A percentile compares a stretch with the other conserved stretches of the same genome.
Evolutionary conservation across 92 coral and sea anemone species (phyloP).

Genomic region (Actinostola sp.): DNA sequence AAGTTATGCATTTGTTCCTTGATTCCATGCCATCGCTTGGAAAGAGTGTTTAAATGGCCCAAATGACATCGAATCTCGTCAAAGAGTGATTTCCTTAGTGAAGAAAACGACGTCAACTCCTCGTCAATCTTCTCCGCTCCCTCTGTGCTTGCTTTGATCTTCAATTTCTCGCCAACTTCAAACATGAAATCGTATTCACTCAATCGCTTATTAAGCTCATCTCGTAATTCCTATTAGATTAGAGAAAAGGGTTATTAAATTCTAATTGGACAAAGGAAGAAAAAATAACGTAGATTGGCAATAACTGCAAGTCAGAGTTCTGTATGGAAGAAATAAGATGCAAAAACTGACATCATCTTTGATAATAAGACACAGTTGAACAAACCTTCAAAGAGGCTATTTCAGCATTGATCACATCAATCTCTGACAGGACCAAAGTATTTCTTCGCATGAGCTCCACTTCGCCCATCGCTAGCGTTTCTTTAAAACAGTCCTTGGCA

Average conservation of each 20-base stretch:
- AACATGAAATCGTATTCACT: constrained; percentile 70
- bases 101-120: constrained; percentile 69
- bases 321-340: too few relatives aligned
- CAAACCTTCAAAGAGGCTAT: constrained; percentile 68
- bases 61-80: constrained; percentile 82
- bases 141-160: constrained; percentile 74
- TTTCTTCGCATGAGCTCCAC: constrained; percentile 82
- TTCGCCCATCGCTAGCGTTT: constrained; percentile 86
- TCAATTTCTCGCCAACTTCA: constrained; percentile 75
- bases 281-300: too few relatives aligned
- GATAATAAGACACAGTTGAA: too few relatives aligned
- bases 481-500: constrained; percentile 69
- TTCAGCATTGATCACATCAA: constrained; percentile 73
- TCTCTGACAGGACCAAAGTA: constrained; percentile 64
- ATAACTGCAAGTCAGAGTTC: too few relatives aligned
- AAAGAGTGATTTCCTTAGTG: constrained; percentile 71
- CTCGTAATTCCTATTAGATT: constrained; percentile 73
- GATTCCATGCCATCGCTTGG: constrained; percentile 86
- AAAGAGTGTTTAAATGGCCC: constrained; percentile 63
- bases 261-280: neutral
- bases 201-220: constrained; percentile 57
- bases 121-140: constrained; percentile 82
- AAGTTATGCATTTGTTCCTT: constrained; percentile 82
- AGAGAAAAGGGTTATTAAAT: neutral
- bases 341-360: too few relatives aligned